Percentiles rank a stretch among this genome's conserved stretches.
Conservation (phyloP, 1,140 invertebrate species). For the Anagrus nilaparvatae region DNA sequence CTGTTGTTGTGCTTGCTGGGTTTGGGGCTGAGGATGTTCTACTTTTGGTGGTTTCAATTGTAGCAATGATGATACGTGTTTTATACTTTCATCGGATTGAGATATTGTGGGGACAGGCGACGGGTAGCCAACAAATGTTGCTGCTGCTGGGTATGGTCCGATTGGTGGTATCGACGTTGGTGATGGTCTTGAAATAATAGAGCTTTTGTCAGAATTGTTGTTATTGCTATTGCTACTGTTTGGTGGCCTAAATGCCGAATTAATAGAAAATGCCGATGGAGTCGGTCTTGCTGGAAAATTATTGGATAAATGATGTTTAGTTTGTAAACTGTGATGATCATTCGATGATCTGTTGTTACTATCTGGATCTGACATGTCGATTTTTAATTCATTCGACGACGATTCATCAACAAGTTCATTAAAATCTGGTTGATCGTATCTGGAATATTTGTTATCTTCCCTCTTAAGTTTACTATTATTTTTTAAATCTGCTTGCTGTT, state of each 20-base stretch:
- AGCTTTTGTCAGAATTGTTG: too few species aligned
- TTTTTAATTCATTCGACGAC: slow-evolving; percentile 67
- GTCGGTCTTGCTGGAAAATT: slow-evolving; percentile 36
- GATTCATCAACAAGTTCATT: slow-evolving; percentile 71
- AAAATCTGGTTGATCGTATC: slow-evolving; percentile 64
- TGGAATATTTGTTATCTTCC: slow-evolving; percentile 36
- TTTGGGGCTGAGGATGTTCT: slow-evolving; percentile 22
- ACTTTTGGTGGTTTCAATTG: slow-evolving; percentile 42
- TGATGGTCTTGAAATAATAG: too few species aligned
- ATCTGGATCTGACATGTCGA: slow-evolving; percentile 62
- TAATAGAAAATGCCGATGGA: slow-evolving; percentile 51
- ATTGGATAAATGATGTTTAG: slow-evolving; percentile 23
- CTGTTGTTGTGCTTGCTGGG: slow-evolving; percentile 13
- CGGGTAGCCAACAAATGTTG: slow-evolving; percentile 54
- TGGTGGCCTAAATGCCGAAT: slow-evolving; percentile 66
- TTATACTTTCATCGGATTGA: slow-evolving; percentile 33
- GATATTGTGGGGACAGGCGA: slow-evolving; percentile 31
- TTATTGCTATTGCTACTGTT: slow-evolving; percentile 38
- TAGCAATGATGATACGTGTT: slow-evolving; percentile 36
- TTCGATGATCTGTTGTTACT: slow-evolving; percentile 33
- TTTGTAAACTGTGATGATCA: slow-evolving; percentile 36
- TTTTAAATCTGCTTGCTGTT: slow-evolving; percentile 25
- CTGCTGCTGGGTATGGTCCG: slow-evolving; percentile 51
- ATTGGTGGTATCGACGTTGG: slow-evolving; percentile 38
- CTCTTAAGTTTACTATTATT: slow-evolving; percentile 22